Evolutionary conservation across 2,113 vertebrate genomes (phyloP), one percentile per base, ranked within the genome.

Genomic region (Zapornia atra): DNA sequence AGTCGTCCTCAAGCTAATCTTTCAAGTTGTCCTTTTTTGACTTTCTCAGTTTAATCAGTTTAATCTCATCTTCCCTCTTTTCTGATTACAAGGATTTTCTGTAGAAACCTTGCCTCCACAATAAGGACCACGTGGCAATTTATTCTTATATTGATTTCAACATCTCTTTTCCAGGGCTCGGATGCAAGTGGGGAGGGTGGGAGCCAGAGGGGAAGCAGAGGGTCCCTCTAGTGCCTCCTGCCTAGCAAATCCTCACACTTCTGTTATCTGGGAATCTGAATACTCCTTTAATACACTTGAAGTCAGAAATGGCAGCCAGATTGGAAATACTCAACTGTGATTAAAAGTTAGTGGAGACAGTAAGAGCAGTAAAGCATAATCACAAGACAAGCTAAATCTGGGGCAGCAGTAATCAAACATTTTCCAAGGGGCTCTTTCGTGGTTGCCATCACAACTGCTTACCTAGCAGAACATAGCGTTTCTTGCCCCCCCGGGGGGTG

Each of bases 11-110:
- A 5, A 98, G 97, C 97, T 98, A 98, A 98, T 98, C 98, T 98
- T 98, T 98, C 98, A 98, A 98, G 97, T 98, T 98, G 98, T 98
- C 98, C 98, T 98, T 98, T 98, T 98, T 97, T 98, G 98, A 98
- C 98, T 98, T 98, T 98, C 98, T 97, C 98, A 96, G 97, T 98
- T 98, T 98, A 98, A 98, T 98, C 98, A 98, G 97, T 98, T 98
- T 98, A 98, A 98, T 98, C 98, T 98, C 97, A 97, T 98, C 98
- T 98, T 97, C 98, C 94, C 97, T 97, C 98, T 98, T 98, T 98
- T 98, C 98, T 98, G 98, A 98, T 98, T 98, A 97, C 97, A 98
- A 98, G 97, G 98, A 98, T 98, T 98, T 98, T 98, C 97, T 95
- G 93, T 92, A 97, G 97, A 98, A 98, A 97, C 88, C 96, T 97